Percentiles rank a stretch among this genome's conserved stretches.
phyloP scores from a whole-genome alignment of 1,140 invertebrate species.

The Cydia strobilella region DNA sequence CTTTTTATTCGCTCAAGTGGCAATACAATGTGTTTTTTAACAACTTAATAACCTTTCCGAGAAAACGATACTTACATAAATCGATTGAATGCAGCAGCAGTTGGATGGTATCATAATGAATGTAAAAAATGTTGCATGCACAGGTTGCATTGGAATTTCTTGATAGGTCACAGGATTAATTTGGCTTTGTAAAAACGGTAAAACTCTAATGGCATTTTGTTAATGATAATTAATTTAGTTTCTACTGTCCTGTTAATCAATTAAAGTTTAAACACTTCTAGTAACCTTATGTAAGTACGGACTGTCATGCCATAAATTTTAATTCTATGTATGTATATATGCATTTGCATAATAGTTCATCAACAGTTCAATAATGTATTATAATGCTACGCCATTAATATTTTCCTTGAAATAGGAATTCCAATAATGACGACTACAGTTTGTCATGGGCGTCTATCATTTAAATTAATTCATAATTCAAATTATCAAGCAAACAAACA shows the following conservation, averaged over 20 bases:
- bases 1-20: neutral
- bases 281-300: neutral
- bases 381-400: no score
- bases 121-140: constrained; percentile 1
- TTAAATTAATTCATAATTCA: no score
- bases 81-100: neutral
- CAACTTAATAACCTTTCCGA: neutral
- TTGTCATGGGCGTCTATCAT: no score
- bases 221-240: neutral
- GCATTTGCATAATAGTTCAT: neutral
- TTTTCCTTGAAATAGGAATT: neutral
- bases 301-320: neutral
- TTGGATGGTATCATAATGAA: neutral
- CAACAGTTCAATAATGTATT: neutral
- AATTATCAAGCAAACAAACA: no score
- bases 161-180: neutral
- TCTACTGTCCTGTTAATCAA: neutral
- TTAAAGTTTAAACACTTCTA: neutral
- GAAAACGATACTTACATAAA: neutral
- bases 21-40: neutral
- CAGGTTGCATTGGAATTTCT: constrained; percentile 14
- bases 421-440: no score
- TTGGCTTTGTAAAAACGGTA: neutral
- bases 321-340: neutral
- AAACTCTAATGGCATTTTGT: neutral